Conservation (phyloP, 1,140 invertebrate genomes). For the Propsilocerus akamusi region DNA sequence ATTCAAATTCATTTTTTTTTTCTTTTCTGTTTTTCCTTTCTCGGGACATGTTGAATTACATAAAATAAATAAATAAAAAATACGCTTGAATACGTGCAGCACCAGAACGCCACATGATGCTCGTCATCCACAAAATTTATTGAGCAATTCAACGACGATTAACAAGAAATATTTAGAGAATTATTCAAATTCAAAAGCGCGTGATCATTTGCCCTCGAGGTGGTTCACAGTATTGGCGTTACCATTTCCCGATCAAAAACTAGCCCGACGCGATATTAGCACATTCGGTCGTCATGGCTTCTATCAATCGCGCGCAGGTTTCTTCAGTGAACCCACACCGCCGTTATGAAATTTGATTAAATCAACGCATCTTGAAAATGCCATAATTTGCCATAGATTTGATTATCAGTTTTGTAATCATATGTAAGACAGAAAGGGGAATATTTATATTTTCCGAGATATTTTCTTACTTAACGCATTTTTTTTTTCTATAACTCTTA, state of each 20-base stretch:
- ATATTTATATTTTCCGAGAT: no score
- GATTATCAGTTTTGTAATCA: background rate
- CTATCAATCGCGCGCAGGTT: conserved; percentile 53
- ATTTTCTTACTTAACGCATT: no score
- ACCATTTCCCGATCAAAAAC: conserved; percentile 79
- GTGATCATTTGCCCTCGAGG: conserved; percentile 39
- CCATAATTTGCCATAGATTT: background rate
- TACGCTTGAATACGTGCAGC: no score
- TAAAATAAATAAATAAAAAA: no score
- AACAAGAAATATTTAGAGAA: background rate
- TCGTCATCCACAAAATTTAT: background rate
- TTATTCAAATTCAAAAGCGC: no score
- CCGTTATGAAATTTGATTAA: conserved; percentile 1
- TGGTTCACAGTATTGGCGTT: conserved; percentile 80
- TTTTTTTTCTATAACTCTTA: no score
- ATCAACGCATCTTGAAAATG: background rate
- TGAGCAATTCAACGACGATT: background rate
- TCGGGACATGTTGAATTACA: no score
- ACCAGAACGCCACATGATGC: background rate
- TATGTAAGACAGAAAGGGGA: no score
- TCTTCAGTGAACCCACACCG: conserved; percentile 45
- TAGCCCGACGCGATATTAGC: conserved; percentile 51
- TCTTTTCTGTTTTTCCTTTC: no score
- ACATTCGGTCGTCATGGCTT: conserved; percentile 49
- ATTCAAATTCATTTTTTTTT: no score